Conservation (phyloP, 1,140 invertebrate genomes). For the Tetraneura akinire region DNA sequence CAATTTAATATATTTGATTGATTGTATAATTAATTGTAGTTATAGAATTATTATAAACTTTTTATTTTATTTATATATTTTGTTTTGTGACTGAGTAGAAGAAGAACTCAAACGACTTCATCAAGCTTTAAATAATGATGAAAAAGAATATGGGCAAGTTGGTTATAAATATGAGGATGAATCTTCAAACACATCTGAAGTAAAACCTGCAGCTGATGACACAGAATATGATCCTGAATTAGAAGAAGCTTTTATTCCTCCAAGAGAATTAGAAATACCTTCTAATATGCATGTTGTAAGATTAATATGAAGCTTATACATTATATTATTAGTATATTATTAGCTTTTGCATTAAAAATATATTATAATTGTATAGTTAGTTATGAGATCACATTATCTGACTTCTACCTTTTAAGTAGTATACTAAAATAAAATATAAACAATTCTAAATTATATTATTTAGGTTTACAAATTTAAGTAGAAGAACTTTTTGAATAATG, state of each 20-base stretch:
- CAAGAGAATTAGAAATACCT: slow-evolving; percentile 72
- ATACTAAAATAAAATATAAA: no score
- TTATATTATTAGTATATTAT: no score
- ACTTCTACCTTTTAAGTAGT: no score
- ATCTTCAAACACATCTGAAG: slow-evolving; percentile 55
- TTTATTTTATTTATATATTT: background rate
- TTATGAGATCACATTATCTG: no score
- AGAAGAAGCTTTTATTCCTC: slow-evolving; percentile 73
- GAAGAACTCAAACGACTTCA: slow-evolving; percentile 87
- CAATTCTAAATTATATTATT: no score
- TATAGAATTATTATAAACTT: no score
- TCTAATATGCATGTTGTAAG: slow-evolving; percentile 73
- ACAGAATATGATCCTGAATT: slow-evolving; percentile 62
- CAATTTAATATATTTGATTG: no score
- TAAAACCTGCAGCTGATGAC: slow-evolving; percentile 54
- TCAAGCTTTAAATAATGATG: slow-evolving; percentile 66
- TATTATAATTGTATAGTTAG: no score
- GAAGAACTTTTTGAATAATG: no score
- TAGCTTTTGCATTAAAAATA: no score
- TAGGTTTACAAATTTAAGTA: no score
- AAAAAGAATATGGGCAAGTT: slow-evolving; percentile 76
- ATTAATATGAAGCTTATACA: slow-evolving; percentile 31
- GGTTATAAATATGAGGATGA: slow-evolving; percentile 74
- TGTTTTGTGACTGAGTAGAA: slow-evolving; percentile 63
- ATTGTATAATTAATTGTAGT: no score